Percentiles rank a stretch among this genome's conserved stretches.
Evolutionary conservation across 1,140 invertebrate species (phyloP).

Genomic region (Drosophila grimshawi): DNA sequence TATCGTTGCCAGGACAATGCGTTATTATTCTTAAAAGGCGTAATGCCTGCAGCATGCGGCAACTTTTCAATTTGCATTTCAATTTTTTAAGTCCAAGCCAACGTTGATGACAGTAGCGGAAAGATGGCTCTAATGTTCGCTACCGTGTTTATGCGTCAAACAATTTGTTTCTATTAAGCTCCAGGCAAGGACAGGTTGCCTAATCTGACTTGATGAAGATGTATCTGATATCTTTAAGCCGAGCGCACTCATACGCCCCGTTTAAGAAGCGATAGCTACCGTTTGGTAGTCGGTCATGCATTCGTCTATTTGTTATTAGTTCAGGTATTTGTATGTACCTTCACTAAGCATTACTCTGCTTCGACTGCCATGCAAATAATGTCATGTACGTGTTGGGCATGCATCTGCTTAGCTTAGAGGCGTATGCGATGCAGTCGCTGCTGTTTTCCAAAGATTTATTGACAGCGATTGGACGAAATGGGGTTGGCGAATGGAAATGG

Average conservation of each 20-base stretch:
- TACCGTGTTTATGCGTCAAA: constrained; percentile 61
- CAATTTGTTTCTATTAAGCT: constrained; percentile 76
- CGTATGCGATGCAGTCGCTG: neutral
- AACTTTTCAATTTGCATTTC: constrained; percentile 13
- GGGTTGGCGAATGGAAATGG: constrained; percentile 1
- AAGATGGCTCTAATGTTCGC: constrained; percentile 47
- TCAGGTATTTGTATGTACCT: neutral
- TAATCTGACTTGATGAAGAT: constrained; percentile 23
- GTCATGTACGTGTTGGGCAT: constrained; percentile 56
- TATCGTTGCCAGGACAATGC: constrained; percentile 44
- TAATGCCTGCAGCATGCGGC: constrained; percentile 28
- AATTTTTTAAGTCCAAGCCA: constrained; percentile 33
- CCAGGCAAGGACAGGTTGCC: constrained; percentile 7
- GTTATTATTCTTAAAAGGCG: constrained; percentile 38
- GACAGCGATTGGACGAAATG: neutral
- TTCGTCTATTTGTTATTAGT: neutral
- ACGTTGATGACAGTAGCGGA: constrained; percentile 14
- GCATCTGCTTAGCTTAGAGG: constrained; percentile 61
- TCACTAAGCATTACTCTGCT: constrained; percentile 10
- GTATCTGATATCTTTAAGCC: constrained; percentile 25
- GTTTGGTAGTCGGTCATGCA: constrained; percentile 34
- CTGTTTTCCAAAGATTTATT: constrained; percentile 9
- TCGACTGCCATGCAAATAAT: constrained; percentile 30
- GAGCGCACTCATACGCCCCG: constrained; percentile 52
- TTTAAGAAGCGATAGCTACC: constrained; percentile 17